phyloP scores from a whole-genome alignment of 2,797 vertebrate species.

The Cyprinella venusta region DNA sequence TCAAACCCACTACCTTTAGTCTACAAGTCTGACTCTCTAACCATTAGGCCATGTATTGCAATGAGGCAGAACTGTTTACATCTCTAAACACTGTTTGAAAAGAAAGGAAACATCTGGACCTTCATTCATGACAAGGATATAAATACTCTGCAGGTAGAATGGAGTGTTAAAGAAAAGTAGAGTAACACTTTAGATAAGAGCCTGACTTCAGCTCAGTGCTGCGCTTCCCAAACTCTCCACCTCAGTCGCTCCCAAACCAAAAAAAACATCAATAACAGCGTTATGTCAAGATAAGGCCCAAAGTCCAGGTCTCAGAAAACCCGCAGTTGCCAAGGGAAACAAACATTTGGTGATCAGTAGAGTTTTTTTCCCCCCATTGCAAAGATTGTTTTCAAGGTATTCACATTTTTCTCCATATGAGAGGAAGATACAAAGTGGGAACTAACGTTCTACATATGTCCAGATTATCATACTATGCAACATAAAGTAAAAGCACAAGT shows the following conservation, averaged over 20 bases:
- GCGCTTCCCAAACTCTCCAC: slow-evolving; percentile 15
- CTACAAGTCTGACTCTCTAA: background rate
- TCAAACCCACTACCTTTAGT: background rate
- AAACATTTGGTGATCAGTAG: slow-evolving; percentile 79
- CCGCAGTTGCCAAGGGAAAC: slow-evolving; percentile 65
- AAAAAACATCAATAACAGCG: slow-evolving; percentile 29
- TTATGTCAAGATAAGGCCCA: slow-evolving; percentile 60
- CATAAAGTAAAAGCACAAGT: slow-evolving; percentile 72
- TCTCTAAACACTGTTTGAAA: slow-evolving; percentile 44
- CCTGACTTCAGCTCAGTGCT: slow-evolving; percentile 60
- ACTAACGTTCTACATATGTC: slow-evolving; percentile 56
- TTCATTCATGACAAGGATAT: slow-evolving; percentile 49
- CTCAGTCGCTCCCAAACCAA: slow-evolving; percentile 21
- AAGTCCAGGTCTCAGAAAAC: slow-evolving; percentile 62
- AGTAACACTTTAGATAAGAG: slow-evolving; percentile 29
- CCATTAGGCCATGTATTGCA: background rate
- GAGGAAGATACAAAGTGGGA: slow-evolving; percentile 71
- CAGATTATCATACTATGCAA: slow-evolving; percentile 73
- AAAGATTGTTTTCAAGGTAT: slow-evolving; percentile 73
- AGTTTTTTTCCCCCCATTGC: slow-evolving; percentile 67
- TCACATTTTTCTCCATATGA: slow-evolving; percentile 82
- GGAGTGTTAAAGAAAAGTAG: slow-evolving; percentile 44
- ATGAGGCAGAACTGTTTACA: slow-evolving; percentile 39
- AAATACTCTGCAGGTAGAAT: slow-evolving; percentile 69
- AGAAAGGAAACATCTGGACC: slow-evolving; percentile 37